Conservation (phyloP, 1,140 invertebrate genomes). For the Phocides pigmalion region DNA sequence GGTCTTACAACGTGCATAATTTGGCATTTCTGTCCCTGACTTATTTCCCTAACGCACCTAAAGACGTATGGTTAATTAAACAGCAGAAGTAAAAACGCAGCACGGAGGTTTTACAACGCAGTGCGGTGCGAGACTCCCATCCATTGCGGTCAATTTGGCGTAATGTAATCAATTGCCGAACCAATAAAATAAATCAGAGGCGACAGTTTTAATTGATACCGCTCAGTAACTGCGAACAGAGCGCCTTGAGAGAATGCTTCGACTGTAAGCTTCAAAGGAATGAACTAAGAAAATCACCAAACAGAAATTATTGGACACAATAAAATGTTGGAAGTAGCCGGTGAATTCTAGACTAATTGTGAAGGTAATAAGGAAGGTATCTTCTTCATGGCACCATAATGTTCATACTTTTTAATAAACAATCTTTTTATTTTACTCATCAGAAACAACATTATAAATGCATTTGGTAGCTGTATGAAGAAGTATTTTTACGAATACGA, state of each 20-base stretch:
- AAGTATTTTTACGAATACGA: too few species aligned
- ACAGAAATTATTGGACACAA: neutral
- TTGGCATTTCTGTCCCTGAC: too few species aligned
- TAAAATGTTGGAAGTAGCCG: neutral
- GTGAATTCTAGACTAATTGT: neutral
- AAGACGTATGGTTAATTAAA: too few species aligned
- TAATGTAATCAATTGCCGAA: constrained; percentile 82
- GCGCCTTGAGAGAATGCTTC: constrained; percentile 13
- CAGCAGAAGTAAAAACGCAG: neutral
- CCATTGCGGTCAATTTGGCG: constrained; percentile 80
- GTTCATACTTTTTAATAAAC: too few species aligned
- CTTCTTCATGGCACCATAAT: too few species aligned
- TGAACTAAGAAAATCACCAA: constrained; percentile 3
- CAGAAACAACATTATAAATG: too few species aligned
- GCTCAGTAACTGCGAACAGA: constrained; percentile 63
- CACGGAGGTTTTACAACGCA: constrained; percentile 58
- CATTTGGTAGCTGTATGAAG: too few species aligned
- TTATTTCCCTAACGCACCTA: too few species aligned
- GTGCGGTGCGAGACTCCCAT: constrained; percentile 65
- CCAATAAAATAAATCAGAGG: constrained; percentile 82
- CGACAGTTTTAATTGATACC: constrained; percentile 82
- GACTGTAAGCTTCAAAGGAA: neutral
- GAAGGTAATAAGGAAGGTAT: neutral
- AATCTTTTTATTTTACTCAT: too few species aligned
- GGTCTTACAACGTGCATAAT: too few species aligned